Percentiles rank a stretch among this genome's conserved stretches.
Evolutionary conservation across 2,888 invertebrate genomes (phyloP).

Genomic region (Nymphalis polychloros): DNA sequence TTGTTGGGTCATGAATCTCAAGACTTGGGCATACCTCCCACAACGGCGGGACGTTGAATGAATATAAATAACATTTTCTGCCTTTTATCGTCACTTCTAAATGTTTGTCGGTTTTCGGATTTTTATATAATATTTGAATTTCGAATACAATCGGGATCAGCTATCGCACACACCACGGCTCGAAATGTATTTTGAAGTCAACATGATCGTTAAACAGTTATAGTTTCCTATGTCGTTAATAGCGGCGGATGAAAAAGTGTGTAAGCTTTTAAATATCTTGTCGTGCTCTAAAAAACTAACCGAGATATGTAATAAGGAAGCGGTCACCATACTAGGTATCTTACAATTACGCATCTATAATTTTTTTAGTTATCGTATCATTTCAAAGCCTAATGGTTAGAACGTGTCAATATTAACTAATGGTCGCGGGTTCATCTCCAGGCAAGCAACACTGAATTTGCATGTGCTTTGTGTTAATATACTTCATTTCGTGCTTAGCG

Average conservation of each 20-base stretch:
- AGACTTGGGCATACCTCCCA: constrained; percentile 34
- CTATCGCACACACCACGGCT: not conserved
- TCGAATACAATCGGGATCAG: not conserved
- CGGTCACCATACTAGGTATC: not conserved
- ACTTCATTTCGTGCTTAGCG: not conserved
- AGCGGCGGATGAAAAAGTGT: not conserved
- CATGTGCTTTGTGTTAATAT: not conserved
- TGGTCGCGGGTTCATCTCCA: too few species aligned
- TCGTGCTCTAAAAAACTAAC: constrained; percentile 1
- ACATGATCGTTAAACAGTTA: constrained; percentile 7
- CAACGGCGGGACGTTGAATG: constrained; percentile 35
- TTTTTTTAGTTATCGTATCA: too few species aligned
- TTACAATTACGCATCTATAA: not conserved
- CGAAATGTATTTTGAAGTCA: not conserved
- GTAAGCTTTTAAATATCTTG: not conserved
- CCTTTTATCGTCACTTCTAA: constrained; percentile 25
- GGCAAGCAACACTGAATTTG: too few species aligned
- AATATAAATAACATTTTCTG: constrained; percentile 36
- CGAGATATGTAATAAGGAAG: not conserved
- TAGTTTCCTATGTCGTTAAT: constrained; percentile 2
- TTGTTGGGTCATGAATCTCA: constrained; percentile 39
- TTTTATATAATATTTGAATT: not conserved
- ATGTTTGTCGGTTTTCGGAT: not conserved
- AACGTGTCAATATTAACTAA: too few species aligned
- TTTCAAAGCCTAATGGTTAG: too few species aligned